Evolutionary conservation across 2,113 vertebrate genomes (phyloP), one percentile per base, ranked within the genome.

Genomic region (Oreochromis spilurus): DNA sequence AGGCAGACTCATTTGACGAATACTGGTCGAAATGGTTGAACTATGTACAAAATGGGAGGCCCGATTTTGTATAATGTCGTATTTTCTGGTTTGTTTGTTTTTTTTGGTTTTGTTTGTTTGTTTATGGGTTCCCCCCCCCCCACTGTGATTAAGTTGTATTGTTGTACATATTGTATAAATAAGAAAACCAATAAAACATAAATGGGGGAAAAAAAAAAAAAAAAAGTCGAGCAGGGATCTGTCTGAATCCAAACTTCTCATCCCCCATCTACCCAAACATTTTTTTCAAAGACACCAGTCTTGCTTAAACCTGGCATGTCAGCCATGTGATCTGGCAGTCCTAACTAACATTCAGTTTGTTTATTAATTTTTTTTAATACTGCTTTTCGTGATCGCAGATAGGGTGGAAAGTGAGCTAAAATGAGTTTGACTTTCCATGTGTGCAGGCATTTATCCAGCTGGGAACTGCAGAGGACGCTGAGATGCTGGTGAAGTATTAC

Each of bases 401-500:
- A 38, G 17, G 38, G 31, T 62, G 58, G 31, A 62, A 62, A 62
- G 58, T 62, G 31, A 65, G 17, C 60, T 36, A 65, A 36, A 65
- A 36, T 65, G 31, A 65, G 0, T 65, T 17, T 65, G 60, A 36
- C 17, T 65, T 36, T 36, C 17, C 31, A n/a, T 60, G 7, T 79
- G 2, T 16, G 8, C 81, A 99, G 98, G 98, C 98, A 2, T 99
- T 99, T 86, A 96, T 99, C 58, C 98, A 99, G 94, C 97, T 99
- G 97, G 96, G 97, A 0, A 97, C 96, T 4, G 96, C 97, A 2
- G 97, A 97, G 79, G 98, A 99, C 88, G 98, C 98, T 12, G 97
- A 98, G 91, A 98, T 98, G 95, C 96, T 98, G 91, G 98, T 98
- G 1, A 98, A 99, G 55, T 99, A 99, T 89, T 99, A 99, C 17